Percentiles rank a stretch among this genome's conserved stretches.
These are phyloP conservation scores for Echeneis naucrates DNA, from an alignment of 2,797 vertebrate species.

Conservation along the genomic window DNA sequence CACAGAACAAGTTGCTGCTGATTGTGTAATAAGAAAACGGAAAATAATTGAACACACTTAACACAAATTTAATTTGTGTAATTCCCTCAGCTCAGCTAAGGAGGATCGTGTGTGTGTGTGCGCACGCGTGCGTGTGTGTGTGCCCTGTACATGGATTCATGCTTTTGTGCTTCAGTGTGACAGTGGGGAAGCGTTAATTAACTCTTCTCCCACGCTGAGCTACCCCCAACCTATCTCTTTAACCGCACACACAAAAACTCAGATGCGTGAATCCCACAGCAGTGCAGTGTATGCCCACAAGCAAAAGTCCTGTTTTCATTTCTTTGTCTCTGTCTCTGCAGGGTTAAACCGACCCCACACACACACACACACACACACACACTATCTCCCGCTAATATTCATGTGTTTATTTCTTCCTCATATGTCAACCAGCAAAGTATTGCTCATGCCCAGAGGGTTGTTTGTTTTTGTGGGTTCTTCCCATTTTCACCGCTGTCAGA, in stretches of 20 bases:
- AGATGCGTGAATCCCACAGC: constrained; percentile 50
- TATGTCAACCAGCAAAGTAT: constrained; percentile 31
- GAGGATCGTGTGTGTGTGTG: no score
- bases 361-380: no score
- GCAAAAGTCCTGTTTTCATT: constrained; percentile 57
- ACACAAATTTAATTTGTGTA: constrained; percentile 79
- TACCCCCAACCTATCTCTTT: constrained; percentile 65
- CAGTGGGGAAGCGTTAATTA: constrained; percentile 83
- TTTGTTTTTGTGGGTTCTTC: constrained; percentile 34
- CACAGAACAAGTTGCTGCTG: constrained; percentile 51
- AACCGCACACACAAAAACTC: constrained; percentile 59
- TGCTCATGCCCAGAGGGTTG: constrained; percentile 18
- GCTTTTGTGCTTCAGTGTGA: constrained; percentile 70
- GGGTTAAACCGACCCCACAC: constrained; percentile 38
- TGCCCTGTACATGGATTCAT: constrained; percentile 50
- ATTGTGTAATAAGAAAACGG: constrained; percentile 72
- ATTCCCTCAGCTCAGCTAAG: constrained; percentile 73
- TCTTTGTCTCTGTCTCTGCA: constrained; percentile 49
- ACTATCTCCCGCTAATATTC: constrained; percentile 65
- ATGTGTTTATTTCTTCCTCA: constrained; percentile 62
- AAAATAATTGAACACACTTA: constrained; percentile 82
- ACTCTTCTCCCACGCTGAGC: constrained; percentile 79
- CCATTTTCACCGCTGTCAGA: constrained; percentile 21
- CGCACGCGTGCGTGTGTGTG: constrained; percentile 5
- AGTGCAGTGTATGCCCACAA: constrained; percentile 47